Evolutionary conservation across 2,797 vertebrate species (phyloP), one percentile per base, ranked within the genome.

Genomic region (Allobates femoralis): DNA sequence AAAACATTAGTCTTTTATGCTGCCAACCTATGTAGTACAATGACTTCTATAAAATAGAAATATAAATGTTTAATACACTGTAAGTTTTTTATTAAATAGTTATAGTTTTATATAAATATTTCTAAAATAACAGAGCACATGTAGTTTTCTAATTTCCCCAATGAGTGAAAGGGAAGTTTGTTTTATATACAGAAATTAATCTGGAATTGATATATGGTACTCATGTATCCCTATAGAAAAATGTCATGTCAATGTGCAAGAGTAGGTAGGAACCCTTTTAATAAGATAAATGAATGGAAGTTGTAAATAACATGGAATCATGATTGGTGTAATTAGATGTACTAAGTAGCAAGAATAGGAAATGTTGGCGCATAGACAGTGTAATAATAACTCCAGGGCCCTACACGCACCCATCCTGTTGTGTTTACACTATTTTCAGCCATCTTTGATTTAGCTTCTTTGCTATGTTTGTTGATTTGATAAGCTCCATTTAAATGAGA

Each of bases 391-490:
- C 50, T 50, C 28, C 78, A 28, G 58, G 28, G 50, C 14, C 58
- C 46, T 28, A 11, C 56, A 64, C 12, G 34, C 46, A 21, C 46
- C 56, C 37, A 3, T 18, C 41, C 58, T 50, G 21, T 41, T 50
- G 15, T 74, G 37, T 50, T 46, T 15, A 15, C 71, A 50, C 71
- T 74, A 41, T 50, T 50, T 28, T 19, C 37, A 28, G 41, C 11
- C 41, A 50, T 74, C 71, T 74, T 73, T 73, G 21, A 73, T 73
- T 73, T 50, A 1, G 71, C 71, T 50, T 74, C 71, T 74, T 50
- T 50, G 41, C 71, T 74, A 74, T 74, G 71, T 74, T 74, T 51
- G 51, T 76, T 53, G n/a, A 53, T 30, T 53, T 77, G 50, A 77
- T 56, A 50, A 74, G 41, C 71, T 50, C 41, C 41, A 15, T 50